These are phyloP conservation scores for Semnopithecus entellus DNA, from an alignment of 2,113 vertebrate species.

Conservation along the genomic window DNA sequence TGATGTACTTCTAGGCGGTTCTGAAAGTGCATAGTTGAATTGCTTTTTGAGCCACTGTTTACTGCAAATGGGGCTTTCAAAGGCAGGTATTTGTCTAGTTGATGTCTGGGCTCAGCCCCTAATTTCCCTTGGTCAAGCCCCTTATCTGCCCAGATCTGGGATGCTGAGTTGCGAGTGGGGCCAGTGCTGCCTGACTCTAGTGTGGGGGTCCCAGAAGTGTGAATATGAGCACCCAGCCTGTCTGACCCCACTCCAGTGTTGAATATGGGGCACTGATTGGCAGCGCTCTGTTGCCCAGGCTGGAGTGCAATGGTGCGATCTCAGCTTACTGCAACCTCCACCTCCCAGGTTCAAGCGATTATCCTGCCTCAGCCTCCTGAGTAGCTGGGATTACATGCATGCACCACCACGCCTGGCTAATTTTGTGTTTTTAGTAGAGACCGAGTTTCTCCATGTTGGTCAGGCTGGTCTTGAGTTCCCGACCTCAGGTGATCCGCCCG, in stretches of 20 bases:
- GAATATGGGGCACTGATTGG: background rate
- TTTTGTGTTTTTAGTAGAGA: too few species aligned
- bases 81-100: background rate
- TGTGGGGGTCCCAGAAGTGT: background rate
- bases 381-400: too few species aligned
- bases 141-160: background rate
- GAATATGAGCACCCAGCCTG: background rate
- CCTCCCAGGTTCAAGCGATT: too few species aligned
- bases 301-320: too few species aligned
- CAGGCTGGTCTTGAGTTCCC: too few species aligned
- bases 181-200: too few species aligned
- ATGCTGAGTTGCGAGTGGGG: background rate
- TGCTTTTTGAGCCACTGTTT: background rate
- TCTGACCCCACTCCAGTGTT: background rate
- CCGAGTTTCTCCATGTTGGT: too few species aligned
- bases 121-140: background rate
- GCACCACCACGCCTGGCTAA: accelerated
- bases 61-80: background rate
- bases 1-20: background rate
- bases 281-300: too few species aligned
- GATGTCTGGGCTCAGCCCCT: background rate
- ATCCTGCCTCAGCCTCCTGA: too few species aligned
- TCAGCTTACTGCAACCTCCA: too few species aligned
- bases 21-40: background rate
- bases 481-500: too few species aligned